Evolutionary conservation across 2,113 vertebrate genomes (phyloP).

Genomic region (Alouatta palliata): DNA sequence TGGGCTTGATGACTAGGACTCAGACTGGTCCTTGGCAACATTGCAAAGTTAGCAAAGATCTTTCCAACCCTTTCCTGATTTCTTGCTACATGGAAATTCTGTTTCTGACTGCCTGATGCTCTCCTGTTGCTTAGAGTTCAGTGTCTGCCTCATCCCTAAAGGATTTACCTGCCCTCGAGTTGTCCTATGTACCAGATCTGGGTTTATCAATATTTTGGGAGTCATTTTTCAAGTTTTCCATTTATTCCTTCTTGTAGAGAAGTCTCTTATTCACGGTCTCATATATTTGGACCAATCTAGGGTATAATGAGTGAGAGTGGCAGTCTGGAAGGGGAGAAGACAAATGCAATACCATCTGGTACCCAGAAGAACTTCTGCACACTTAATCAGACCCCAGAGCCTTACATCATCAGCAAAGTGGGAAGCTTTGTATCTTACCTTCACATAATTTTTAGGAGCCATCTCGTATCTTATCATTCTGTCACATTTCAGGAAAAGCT

Average conservation of each 20-base stretch:
- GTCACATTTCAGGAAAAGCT: neutral
- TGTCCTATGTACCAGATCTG: neutral
- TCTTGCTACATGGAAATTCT: neutral
- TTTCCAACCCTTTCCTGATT: neutral
- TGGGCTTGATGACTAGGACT: slow-evolving; percentile 19
- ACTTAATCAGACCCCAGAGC: too few species aligned
- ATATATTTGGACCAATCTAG: neutral
- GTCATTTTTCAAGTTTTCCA: neutral
- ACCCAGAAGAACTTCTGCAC: neutral
- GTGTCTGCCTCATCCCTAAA: neutral
- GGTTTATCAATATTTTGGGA: neutral
- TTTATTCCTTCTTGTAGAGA: neutral
- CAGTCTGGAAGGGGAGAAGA: neutral
- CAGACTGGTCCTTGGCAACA: slow-evolving; percentile 26
- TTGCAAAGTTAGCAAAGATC: neutral
- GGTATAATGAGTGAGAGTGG: neutral
- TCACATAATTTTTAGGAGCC: neutral
- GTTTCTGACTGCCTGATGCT: neutral
- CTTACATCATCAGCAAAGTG: neutral
- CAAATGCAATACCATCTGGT: neutral
- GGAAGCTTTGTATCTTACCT: neutral
- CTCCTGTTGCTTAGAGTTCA: neutral
- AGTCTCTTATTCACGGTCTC: neutral
- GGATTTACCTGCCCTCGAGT: neutral
- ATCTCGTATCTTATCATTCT: neutral